Evolutionary conservation across 30 jellyfish, hydroid and myxozoan species (phyloP).

Genomic region (Pelagia noctiluca): DNA sequence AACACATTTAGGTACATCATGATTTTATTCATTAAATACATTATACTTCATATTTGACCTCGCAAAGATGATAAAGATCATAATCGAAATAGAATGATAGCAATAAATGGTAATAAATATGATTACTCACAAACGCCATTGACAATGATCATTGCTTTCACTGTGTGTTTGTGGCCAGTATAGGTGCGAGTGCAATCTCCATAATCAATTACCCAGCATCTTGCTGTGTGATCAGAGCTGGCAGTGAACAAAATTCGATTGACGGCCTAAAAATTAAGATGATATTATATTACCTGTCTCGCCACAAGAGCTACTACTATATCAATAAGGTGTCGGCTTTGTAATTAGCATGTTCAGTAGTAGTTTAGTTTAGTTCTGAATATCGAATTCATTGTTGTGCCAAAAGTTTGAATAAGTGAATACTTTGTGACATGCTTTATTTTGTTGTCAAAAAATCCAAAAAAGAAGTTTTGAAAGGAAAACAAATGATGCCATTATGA

Average conservation of each 20-base stretch:
- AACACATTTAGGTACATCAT: too few species aligned
- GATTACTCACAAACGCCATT: constrained; percentile 82
- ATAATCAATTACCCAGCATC: constrained; percentile 92
- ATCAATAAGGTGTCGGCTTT: too few species aligned
- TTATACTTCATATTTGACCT: neutral
- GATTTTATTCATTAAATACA: too few species aligned
- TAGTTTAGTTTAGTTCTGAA: too few species aligned
- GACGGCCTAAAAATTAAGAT: constrained; percentile 62
- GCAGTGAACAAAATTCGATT: constrained; percentile 88
- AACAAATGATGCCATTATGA: too few species aligned
- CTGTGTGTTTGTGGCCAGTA: constrained; percentile 90
- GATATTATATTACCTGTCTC: neutral
- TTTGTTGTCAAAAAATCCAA: too few species aligned
- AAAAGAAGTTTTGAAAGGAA: too few species aligned
- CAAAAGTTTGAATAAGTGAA: too few species aligned
- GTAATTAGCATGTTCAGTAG: too few species aligned
- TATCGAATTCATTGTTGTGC: too few species aligned
- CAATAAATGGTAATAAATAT: neutral
- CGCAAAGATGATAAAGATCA: neutral
- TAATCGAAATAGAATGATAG: neutral
- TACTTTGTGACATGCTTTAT: too few species aligned
- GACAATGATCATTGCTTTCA: constrained; percentile 79
- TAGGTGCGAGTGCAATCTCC: constrained; percentile 95
- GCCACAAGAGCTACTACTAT: too few species aligned
- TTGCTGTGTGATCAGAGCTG: constrained; percentile 94